Conservation (phyloP, 2,888 invertebrate genomes). For the Arrhopalites spinosus region DNA sequence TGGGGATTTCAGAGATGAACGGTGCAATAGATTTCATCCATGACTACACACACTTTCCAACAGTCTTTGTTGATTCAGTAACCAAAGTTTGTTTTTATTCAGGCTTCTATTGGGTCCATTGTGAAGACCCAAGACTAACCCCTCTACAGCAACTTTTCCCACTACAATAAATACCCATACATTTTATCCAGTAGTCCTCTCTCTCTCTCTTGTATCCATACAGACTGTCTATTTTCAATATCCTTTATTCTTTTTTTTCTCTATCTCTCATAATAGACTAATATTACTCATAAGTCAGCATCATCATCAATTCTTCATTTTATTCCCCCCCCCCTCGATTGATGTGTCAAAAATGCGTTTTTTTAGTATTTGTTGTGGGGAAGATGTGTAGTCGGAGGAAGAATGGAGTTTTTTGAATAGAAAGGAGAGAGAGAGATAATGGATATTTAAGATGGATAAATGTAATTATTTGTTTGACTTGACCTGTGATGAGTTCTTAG, state of each 20-base stretch:
- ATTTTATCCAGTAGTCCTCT: constrained; percentile 11
- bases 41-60: constrained; percentile 34
- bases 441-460: too few species aligned
- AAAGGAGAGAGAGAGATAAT: too few species aligned
- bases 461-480: constrained; percentile 31
- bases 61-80: constrained; percentile 41
- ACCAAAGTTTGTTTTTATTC: constrained; percentile 42
- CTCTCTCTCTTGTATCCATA: constrained; percentile 1
- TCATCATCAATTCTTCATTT: neutral
- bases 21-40: constrained; percentile 36
- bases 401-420: too few species aligned
- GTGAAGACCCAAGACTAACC: too few species aligned
- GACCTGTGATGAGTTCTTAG: constrained; percentile 23
- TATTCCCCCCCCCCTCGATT: too few species aligned
- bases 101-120: constrained; percentile 34
- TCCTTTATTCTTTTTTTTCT: too few species aligned
- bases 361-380: too few species aligned
- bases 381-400: too few species aligned
- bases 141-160: constrained; percentile 39
- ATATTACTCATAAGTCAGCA: neutral
- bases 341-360: too few species aligned
- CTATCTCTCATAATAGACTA: too few species aligned
- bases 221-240: neutral
- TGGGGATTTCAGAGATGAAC: constrained; percentile 31
- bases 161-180: constrained; percentile 33